Conservation (phyloP, 2,888 invertebrate species). For the Ochropleura plecta region DNA sequence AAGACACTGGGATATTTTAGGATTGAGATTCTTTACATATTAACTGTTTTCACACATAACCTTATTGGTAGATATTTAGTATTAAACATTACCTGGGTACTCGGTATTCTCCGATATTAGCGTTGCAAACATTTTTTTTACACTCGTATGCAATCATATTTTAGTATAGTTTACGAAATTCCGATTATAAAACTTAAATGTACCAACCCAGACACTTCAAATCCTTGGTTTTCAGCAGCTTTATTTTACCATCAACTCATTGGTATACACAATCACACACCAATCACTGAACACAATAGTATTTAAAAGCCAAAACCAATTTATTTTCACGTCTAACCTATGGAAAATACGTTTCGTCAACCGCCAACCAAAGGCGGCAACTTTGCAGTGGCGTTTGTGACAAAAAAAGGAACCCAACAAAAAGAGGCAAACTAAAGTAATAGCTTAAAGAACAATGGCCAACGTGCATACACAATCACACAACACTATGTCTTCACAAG, state of each 20-base stretch:
- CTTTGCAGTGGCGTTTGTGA: background rate
- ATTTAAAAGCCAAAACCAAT: background rate
- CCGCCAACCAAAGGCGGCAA: background rate
- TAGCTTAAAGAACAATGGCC: constrained; percentile 23
- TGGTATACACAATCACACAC: background rate
- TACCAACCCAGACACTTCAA: constrained; percentile 14
- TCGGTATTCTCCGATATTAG: too few species aligned
- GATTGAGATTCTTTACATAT: too few species aligned
- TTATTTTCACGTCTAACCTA: constrained; percentile 3
- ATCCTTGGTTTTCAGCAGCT: background rate
- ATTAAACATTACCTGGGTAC: too few species aligned
- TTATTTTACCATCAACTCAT: background rate
- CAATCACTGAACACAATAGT: background rate
- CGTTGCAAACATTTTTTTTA: background rate
- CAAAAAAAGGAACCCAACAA: constrained; percentile 6
- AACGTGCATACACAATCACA: constrained; percentile 29
- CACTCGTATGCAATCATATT: background rate
- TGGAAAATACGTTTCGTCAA: constrained; percentile 14
- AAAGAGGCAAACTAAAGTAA: constrained; percentile 3
- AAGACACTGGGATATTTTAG: too few species aligned
- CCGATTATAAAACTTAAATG: background rate
- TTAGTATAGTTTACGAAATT: background rate
- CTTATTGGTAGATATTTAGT: too few species aligned
- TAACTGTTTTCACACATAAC: too few species aligned
- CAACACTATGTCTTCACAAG: constrained; percentile 5